Conservation (phyloP, 2,113 vertebrate genomes). For the Emydura subglobosa region DNA sequence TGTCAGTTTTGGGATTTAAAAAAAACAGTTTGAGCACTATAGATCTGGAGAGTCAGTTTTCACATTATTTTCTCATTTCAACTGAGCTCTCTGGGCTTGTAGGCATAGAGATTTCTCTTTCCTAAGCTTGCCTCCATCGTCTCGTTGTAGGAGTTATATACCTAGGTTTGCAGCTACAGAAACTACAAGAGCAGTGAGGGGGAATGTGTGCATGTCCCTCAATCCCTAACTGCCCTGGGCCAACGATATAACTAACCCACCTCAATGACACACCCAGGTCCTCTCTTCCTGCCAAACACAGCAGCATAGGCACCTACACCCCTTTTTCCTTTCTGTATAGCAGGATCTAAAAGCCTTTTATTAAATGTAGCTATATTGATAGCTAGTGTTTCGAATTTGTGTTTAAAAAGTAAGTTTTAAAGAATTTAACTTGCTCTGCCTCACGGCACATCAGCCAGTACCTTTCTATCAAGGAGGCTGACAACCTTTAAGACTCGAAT, state of each 20-base stretch:
- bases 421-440: not conserved
- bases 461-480: not conserved
- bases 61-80: not conserved
- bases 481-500: not conserved
- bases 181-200: not conserved
- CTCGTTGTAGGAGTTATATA: not conserved
- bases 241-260: not conserved
- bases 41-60: not conserved
- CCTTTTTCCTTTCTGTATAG: not conserved
- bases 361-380: not conserved
- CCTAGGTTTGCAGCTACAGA: not conserved
- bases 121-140: not conserved
- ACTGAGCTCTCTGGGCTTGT: not conserved
- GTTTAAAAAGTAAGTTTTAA: not conserved
- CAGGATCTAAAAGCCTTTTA: not conserved
- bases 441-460: not conserved
- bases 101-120: not conserved
- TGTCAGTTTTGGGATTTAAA: not conserved
- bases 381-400: not conserved
- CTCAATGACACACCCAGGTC: not conserved
- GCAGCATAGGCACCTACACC: not conserved
- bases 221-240: not conserved
- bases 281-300: not conserved
- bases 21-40: not conserved
- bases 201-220: not conserved